Percentiles rank a stretch among this genome's conserved stretches.
Conservation (phyloP, 2,888 invertebrate genomes). For the Abrostola tripartita region DNA sequence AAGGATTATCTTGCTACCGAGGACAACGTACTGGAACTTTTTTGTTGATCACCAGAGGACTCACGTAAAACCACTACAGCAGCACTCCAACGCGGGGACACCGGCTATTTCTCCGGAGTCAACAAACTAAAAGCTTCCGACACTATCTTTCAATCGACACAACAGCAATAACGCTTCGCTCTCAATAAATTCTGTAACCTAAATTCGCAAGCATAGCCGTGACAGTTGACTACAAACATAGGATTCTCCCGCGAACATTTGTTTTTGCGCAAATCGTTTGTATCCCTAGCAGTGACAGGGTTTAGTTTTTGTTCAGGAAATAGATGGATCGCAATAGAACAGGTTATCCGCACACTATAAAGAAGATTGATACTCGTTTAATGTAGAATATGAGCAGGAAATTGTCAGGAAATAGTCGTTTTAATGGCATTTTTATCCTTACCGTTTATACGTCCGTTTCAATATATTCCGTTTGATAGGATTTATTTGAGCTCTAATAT, state of each 20-base stretch:
- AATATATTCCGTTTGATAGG: conserved; percentile 5
- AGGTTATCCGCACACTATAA: conserved; percentile 1
- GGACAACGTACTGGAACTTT: no score
- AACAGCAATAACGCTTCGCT: conserved; percentile 9
- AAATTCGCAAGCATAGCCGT: conserved; percentile 20
- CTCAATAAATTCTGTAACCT: conserved; percentile 25
- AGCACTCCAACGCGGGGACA: conserved; percentile 10
- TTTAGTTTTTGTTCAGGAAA: conserved; percentile 19
- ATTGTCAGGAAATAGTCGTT: conserved; percentile 23
- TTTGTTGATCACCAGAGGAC: no score
- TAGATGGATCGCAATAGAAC: not conserved
- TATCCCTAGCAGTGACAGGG: conserved; percentile 3
- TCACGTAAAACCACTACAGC: not conserved
- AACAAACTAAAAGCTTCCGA: conserved; percentile 19
- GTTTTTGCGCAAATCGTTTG: conserved; percentile 26
- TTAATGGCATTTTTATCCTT: conserved; percentile 15
- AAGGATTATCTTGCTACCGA: no score
- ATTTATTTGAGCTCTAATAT: not conserved
- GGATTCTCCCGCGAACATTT: conserved; percentile 23
- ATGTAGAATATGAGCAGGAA: conserved; percentile 22
- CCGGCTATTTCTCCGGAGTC: conserved; percentile 6
- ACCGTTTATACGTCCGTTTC: not conserved
- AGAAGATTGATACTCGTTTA: conserved; percentile 16
- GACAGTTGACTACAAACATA: conserved; percentile 33
- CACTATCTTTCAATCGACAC: not conserved